Evolutionary conservation across 2,113 vertebrate genomes (phyloP).

Genomic region (Cololabis saira): DNA sequence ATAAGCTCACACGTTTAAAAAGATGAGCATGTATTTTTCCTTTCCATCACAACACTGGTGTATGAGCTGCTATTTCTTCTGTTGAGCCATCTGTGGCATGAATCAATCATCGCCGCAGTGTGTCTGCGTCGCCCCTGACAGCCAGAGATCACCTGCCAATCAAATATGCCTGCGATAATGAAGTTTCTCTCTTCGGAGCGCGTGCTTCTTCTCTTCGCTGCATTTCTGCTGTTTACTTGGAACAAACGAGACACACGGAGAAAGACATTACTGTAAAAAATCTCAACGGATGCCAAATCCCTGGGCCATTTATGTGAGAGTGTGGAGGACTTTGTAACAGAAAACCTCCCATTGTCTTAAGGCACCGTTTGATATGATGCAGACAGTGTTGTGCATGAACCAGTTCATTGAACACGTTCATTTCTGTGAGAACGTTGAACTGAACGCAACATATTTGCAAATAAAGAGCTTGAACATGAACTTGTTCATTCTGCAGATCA

Average conservation of each 20-base stretch:
- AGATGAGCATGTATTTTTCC: not conserved
- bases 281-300: no score
- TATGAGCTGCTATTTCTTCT: slow-evolving; percentile 15
- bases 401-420: no score
- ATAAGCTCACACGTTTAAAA: not conserved
- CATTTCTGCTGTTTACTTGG: not conserved
- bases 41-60: slow-evolving; percentile 11
- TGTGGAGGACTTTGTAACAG: no score
- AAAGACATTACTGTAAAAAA: no score
- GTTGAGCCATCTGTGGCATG: slow-evolving; percentile 66
- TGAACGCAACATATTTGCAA: no score
- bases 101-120: slow-evolving; percentile 39
- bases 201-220: not conserved
- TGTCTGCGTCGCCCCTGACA: slow-evolving; percentile 32
- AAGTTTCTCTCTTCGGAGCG: not conserved
- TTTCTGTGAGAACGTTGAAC: no score
- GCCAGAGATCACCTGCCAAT: slow-evolving; percentile 59
- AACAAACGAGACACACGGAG: not conserved
- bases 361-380: no score
- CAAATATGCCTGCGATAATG: slow-evolving; percentile 26
- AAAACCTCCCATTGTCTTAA: no score
- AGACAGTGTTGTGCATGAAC: no score
- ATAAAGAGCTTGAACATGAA: no score
- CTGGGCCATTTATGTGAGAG: no score
- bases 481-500: no score